phyloP scores from a whole-genome alignment of 2,113 vertebrate species.

The Centropus bengalensis region DNA sequence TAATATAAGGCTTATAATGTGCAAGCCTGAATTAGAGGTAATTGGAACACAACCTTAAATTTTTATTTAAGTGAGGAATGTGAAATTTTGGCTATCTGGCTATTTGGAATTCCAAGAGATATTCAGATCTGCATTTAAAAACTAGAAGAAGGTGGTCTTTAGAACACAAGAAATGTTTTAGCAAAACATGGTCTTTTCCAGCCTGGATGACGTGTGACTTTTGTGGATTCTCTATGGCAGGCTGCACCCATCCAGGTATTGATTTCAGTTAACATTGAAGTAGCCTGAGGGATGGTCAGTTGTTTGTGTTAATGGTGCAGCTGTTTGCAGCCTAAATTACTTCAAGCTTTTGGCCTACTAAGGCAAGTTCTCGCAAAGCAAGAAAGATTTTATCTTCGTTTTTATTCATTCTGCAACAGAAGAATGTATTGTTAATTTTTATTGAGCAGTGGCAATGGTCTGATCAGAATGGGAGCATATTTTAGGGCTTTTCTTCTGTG shows the following conservation, averaged over 20 bases:
- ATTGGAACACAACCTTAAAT: background rate
- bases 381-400: background rate
- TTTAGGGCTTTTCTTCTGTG: background rate
- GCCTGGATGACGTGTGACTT: background rate
- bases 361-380: background rate
- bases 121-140: background rate
- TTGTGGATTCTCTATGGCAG: background rate
- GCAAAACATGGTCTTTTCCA: background rate
- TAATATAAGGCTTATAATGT: background rate
- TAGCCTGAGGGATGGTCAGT: slow-evolving; percentile 3
- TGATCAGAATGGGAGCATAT: background rate
- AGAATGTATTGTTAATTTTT: background rate
- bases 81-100: background rate
- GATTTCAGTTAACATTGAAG: slow-evolving; percentile 29
- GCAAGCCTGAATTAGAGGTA: background rate
- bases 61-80: background rate
- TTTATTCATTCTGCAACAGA: background rate
- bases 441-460: background rate
- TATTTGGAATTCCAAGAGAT: background rate
- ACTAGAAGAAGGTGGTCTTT: background rate
- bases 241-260: slow-evolving; percentile 1
- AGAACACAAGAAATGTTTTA: background rate
- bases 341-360: background rate
- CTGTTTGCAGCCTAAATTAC: slow-evolving; percentile 21
- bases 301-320: slow-evolving; percentile 32